Evolutionary conservation across 2,888 invertebrate species (phyloP).

Genomic region (Tenthredo notha): DNA sequence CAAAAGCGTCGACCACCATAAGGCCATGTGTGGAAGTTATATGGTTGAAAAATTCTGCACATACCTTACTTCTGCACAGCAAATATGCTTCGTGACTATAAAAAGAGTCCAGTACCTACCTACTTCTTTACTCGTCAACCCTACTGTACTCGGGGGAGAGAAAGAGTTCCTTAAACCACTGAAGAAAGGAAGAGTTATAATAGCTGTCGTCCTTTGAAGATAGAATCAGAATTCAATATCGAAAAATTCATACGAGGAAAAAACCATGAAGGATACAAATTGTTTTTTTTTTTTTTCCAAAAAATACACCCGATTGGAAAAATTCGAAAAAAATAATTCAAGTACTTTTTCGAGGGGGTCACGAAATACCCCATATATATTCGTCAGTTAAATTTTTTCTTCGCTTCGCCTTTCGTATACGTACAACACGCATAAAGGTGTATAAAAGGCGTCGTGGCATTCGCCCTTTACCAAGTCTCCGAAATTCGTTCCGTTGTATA

Average conservation of each 20-base stretch:
- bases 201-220: too few species aligned
- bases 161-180: not conserved
- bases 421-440: conserved; percentile 8
- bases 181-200: not conserved
- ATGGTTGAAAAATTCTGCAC: not conserved
- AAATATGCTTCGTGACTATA: not conserved
- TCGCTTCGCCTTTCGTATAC: conserved; percentile 8
- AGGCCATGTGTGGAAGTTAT: not conserved
- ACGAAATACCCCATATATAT: not conserved
- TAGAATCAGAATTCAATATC: too few species aligned
- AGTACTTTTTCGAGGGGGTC: too few species aligned
- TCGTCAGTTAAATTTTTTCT: not conserved
- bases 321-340: too few species aligned
- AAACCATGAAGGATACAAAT: too few species aligned
- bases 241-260: too few species aligned
- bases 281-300: too few species aligned
- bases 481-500: conserved; percentile 49
- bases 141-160: not conserved
- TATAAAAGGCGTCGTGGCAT: conserved; percentile 42
- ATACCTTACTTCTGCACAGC: not conserved
- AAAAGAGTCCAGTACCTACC: not conserved
- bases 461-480: not conserved
- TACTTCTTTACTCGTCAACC: not conserved
- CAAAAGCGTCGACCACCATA: conserved; percentile 53
- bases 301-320: too few species aligned